Percentiles rank a stretch among this genome's conserved stretches.
These are phyloP conservation scores for Arbacia lixula DNA, from an alignment of 53 echinoderm and acorn worm species.

Conservation along the genomic window DNA sequence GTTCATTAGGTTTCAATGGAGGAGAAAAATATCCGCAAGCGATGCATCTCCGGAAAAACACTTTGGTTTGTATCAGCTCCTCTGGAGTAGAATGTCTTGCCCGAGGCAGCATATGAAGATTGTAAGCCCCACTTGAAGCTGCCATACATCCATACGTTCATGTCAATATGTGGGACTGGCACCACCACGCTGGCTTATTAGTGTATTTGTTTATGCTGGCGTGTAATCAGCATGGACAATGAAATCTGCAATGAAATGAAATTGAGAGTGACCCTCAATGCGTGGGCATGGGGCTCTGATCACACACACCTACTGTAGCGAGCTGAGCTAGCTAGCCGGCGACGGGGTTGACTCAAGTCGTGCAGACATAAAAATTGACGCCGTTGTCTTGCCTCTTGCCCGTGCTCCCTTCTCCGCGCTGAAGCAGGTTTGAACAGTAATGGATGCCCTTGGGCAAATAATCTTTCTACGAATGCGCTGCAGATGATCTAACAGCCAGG, in stretches of 20 bases:
- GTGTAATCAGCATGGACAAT: conserved; percentile 29
- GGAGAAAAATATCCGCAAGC: no score
- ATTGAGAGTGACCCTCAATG: conserved; percentile 25
- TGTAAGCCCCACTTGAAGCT: no score
- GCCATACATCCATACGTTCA: no score
- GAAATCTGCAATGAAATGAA: conserved; percentile 21
- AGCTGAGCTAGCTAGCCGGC: no score
- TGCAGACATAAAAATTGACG: conserved; percentile 41
- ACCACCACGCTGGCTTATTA: no score
- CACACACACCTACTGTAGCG: conserved; percentile 8
- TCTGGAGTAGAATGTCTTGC: no score
- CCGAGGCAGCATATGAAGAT: no score
- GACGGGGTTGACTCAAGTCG: conserved; percentile 32
- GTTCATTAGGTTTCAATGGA: no score
- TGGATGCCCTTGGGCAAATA: conserved; percentile 38
- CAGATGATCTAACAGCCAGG: conserved; percentile 8
- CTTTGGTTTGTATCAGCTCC: no score
- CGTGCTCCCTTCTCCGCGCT: background rate
- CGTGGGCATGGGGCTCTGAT: background rate
- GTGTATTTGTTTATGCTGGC: conserved; percentile 2
- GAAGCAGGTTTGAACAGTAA: conserved; percentile 14
- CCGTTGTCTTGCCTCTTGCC: conserved; percentile 27
- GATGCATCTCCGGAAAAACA: no score
- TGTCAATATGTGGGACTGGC: no score
- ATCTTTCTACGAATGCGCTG: conserved; percentile 37